Conservation (phyloP, 2,113 vertebrate species). For the Mustela nigripes region DNA sequence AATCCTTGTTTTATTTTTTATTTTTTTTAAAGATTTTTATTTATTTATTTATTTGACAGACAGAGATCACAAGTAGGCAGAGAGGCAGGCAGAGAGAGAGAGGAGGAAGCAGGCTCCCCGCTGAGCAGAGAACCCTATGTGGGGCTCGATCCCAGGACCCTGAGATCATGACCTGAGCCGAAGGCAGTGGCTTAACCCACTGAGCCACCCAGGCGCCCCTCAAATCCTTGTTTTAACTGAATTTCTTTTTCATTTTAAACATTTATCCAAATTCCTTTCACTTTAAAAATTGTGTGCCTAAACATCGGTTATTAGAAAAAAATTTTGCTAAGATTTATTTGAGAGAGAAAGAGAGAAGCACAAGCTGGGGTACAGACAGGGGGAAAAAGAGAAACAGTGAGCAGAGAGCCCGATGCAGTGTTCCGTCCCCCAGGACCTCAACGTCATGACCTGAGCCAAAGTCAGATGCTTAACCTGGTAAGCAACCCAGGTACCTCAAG, state of each 20-base stretch:
- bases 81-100: no score
- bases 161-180: no score
- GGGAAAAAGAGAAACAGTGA: background rate
- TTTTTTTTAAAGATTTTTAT: no score
- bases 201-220: no score
- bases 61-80: no score
- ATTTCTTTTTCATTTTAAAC: background rate
- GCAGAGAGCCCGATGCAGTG: background rate
- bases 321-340: background rate
- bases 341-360: background rate
- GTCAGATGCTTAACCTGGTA: background rate
- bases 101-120: no score
- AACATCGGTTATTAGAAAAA: background rate
- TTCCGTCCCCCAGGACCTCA: background rate
- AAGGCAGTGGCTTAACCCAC: no score
- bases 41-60: no score
- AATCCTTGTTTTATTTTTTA: background rate
- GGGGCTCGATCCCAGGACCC: no score
- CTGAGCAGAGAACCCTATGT: no score
- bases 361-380: background rate
- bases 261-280: background rate
- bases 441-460: background rate
- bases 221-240: background rate
- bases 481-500: background rate
- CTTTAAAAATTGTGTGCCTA: background rate